Evolutionary conservation across 2,113 vertebrate species (phyloP).

Genomic region (Rattus norvegicus): GRCr8 NC_086021.1:180157001-180157500

Average conservation of each 20-base stretch:
- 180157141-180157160: neutral
- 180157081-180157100: neutral
- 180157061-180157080: neutral
- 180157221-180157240: neutral
- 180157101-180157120: neutral
- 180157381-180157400: neutral
- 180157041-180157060: neutral
- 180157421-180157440: too few relatives aligned
- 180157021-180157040: neutral
- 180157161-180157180: neutral
- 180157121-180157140: accelerated
- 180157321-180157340: accelerated
- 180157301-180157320: accelerated
- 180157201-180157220: accelerated
- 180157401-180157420: accelerated
- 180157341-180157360: accelerated
- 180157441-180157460: accelerated
- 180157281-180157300: too few relatives aligned
- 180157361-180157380: too few relatives aligned
- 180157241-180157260: neutral
- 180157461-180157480: neutral
- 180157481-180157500: neutral
- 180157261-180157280: neutral
- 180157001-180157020: neutral
- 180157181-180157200: neutral